Percentiles rank a stretch among this genome's conserved stretches.
Conservation (phyloP, 2,797 vertebrate species). For the Mormyrus hasselquistii region DNA sequence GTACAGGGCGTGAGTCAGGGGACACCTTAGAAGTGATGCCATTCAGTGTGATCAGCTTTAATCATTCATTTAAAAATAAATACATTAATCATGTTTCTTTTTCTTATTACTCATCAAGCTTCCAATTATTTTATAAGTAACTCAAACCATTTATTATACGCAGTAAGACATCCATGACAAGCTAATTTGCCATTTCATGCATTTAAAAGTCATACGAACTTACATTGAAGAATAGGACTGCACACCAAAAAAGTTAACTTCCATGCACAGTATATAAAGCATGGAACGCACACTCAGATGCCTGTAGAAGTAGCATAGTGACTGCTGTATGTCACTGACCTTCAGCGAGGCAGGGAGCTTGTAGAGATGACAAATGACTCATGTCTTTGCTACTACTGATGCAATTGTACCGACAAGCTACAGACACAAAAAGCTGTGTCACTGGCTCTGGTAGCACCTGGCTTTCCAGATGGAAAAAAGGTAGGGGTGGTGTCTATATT, state of each 20-base stretch:
- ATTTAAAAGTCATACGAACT: not conserved
- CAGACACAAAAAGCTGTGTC: not conserved
- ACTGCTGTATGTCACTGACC: constrained; percentile 38
- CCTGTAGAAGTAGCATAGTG: constrained; percentile 35
- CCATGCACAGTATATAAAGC: not conserved
- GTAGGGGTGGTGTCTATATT: not conserved
- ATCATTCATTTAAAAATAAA: not conserved
- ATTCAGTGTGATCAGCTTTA: not conserved
- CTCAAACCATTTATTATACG: not conserved
- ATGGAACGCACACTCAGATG: not conserved
- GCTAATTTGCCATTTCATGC: not conserved
- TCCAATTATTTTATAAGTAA: not conserved
- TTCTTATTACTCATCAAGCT: not conserved
- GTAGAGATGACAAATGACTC: constrained; percentile 53
- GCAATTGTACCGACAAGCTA: not conserved
- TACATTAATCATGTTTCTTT: not conserved
- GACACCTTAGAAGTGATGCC: not conserved
- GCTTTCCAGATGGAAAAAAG: not conserved
- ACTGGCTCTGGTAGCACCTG: constrained; percentile 2
- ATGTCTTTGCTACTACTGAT: constrained; percentile 44
- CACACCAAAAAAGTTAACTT: not conserved
- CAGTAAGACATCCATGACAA: not conserved
- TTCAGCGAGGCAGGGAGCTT: constrained; percentile 59
- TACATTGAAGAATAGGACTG: not conserved
- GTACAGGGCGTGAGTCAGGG: not conserved